Base-by-base conservation (phyloP, 2,113 vertebrate species). In the Chionodraco myersi region DNA sequence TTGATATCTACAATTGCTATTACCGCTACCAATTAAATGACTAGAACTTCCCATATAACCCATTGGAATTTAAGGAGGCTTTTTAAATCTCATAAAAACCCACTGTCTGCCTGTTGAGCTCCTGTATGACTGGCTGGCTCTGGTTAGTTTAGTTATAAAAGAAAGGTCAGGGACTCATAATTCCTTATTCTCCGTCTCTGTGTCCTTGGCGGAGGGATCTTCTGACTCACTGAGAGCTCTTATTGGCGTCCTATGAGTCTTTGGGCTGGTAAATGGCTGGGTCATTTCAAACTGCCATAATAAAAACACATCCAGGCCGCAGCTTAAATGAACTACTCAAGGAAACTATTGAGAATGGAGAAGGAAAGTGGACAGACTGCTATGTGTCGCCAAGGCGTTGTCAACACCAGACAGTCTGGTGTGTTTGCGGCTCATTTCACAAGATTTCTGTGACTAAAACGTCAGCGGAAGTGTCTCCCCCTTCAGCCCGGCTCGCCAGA, bases 391-490 rank as follows among this genome's bases (percentile, higher is more conserved):
- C 91, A 89, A 90, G 90, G 85, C 57, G 82, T 91, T 89, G 89
- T 92, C 91, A 88, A 82, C 90, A 88, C 86, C 70, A 91, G 87
- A 89, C 90, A 71, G 89, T 90, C 84, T 82, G 77, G 71, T 88
- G 86, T 83, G 78, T 85, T 91, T 91, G 88, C 9, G 83, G 78
- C 57, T 82, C 52, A 86, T 87, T 92, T 90, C 78, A 90, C 72
- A 56, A 89, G 86, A 49, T 34, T 79, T 80, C 9, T 53, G 54
- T 72, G 44, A 48, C 80, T 56, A 53, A 1, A 18, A 76, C 53
- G 64, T 86, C 23, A 61, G 70, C 72, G 87, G 84, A 92, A 90
- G 91, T 91, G 87, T 82, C 77, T 71, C 88, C 87, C 82, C 85
- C 15, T 41, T 41, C 36, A 41, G 45, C 66, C 41, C 16, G 0